phyloP scores from a whole-genome alignment of 2,113 vertebrate genomes.

The Xiphophorus hellerii region DNA sequence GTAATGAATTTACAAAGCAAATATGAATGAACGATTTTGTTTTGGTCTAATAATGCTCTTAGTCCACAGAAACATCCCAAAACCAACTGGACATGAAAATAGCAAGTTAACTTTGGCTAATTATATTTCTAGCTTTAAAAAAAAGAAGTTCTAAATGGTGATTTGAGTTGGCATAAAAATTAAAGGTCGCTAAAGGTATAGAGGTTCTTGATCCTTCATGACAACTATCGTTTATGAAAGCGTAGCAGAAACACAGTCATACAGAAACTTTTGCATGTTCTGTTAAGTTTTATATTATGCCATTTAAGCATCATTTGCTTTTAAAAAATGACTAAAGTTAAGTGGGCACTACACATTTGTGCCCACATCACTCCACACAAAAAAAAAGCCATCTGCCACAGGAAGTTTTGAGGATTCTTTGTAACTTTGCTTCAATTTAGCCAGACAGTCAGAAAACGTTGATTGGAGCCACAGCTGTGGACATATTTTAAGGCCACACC shows the following conservation, averaged over 20 bases:
- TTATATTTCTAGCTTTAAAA: not conserved
- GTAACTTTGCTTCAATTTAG: not conserved
- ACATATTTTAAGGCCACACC: too few relatives aligned
- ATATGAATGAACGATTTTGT: not conserved
- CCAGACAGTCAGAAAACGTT: not conserved
- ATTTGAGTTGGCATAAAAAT: slow-evolving; percentile 22
- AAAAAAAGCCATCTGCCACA: not conserved
- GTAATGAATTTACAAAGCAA: not conserved
- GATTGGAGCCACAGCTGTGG: too few relatives aligned
- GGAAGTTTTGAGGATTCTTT: not conserved
- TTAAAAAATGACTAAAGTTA: not conserved
- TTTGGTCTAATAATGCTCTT: not conserved
- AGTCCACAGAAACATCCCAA: not conserved
- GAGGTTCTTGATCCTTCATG: not conserved
- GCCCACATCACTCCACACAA: not conserved
- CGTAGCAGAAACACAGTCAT: not conserved
- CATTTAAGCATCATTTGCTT: not conserved
- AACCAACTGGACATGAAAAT: not conserved
- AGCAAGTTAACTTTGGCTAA: not conserved
- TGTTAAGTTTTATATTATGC: not conserved
- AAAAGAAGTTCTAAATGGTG: not conserved
- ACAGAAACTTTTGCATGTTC: not conserved
- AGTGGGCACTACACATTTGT: not conserved
- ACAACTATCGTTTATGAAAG: slow-evolving; percentile 6
- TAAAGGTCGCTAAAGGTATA: slow-evolving; percentile 12